Base-by-base conservation (phyloP, 2,888 invertebrate species). In the Cataglyphis cursor region DNA sequence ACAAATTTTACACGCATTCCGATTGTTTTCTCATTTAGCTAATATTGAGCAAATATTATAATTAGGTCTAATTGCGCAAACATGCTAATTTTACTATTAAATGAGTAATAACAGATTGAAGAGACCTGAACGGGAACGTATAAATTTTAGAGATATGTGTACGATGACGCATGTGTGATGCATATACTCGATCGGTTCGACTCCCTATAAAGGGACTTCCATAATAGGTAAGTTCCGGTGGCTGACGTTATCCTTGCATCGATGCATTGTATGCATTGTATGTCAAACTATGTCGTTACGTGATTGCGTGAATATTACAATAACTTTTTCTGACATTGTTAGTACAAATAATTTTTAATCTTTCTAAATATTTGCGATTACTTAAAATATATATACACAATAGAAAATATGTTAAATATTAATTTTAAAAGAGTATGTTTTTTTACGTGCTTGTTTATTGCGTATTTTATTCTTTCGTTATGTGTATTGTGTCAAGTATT, bases 181-280 rank as follows among this genome's bases (percentile, higher is more conserved):
- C 82, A 81, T 84, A 12, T 72, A 51, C 73, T 18, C 74, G 68
- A 31, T 73, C 68, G 48, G 59, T 54, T 85, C 28, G 74, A 80
- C 21, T 35, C 70, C 48, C 64, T 65, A 65, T 81, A 83, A 83
- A 84, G 61, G 61, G 57, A 65, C 70, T 75, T 76, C 44, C 61
- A 51, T 80, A 85, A 82, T 72, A 73, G 65, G 51, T 24, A 61
- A 80, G 70, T 75, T 73, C 70, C 84, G 41, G 66, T 68, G 62
- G 18, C 61, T 59, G 24, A 24, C 54, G 59, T 62, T 85, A 78
- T 85, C 64, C 75, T 72, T 82, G 59, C 65, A 70, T 24, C 62
- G 15, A 28, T 41, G 51, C 51, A 35, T n/a, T 35, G 44, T n/a
- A 28, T 18, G 21, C n/a, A 2, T 28, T 28, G 28, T 28, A 59